Conservation (phyloP, 1,140 invertebrate species). For the Epicauta chinensis region DNA sequence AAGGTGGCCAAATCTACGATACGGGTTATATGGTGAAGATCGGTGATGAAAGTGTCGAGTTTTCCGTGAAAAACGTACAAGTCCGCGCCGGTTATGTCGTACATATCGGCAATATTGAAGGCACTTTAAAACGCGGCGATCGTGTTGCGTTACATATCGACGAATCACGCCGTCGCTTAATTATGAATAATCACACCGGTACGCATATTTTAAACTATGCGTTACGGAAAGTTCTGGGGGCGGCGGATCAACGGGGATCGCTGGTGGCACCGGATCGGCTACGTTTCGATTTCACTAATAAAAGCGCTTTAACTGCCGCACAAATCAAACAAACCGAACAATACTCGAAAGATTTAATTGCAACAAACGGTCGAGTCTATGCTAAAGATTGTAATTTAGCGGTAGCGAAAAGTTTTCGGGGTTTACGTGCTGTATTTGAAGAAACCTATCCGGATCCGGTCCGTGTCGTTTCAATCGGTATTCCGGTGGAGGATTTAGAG, state of each 20-base stretch:
- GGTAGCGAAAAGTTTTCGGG: conserved; percentile 87
- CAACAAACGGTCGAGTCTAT: conserved; percentile 77
- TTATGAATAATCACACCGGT: conserved; percentile 99
- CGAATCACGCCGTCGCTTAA: conserved; percentile 67
- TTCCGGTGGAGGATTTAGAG: conserved; percentile 85
- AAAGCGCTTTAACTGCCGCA: conserved; percentile 79
- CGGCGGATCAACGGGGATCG: conserved; percentile 95
- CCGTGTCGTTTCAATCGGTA: conserved; percentile 89
- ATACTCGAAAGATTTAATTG: conserved; percentile 70
- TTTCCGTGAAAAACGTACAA: conserved; percentile 92
- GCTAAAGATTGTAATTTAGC: conserved; percentile 81
- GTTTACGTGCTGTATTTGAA: conserved; percentile 96
- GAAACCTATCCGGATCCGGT: conserved; percentile 99
- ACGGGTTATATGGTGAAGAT: conserved; percentile 90
- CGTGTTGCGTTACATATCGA: conserved; percentile 78
- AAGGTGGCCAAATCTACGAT: conserved; percentile 98
- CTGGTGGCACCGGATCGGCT: conserved; percentile 95
- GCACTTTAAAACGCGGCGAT: conserved; percentile 81
- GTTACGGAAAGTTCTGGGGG: conserved; percentile 81
- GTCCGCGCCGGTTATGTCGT: conserved; percentile 93
- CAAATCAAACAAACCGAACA: conserved; percentile 86
- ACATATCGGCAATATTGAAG: conserved; percentile 86
- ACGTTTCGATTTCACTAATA: conserved; percentile 96
- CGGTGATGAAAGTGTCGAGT: conserved; percentile 82
- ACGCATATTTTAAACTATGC: conserved; percentile 97